Evolutionary conservation across 2,888 invertebrate species (phyloP).

Genomic region (Amorpha juglandis): DNA sequence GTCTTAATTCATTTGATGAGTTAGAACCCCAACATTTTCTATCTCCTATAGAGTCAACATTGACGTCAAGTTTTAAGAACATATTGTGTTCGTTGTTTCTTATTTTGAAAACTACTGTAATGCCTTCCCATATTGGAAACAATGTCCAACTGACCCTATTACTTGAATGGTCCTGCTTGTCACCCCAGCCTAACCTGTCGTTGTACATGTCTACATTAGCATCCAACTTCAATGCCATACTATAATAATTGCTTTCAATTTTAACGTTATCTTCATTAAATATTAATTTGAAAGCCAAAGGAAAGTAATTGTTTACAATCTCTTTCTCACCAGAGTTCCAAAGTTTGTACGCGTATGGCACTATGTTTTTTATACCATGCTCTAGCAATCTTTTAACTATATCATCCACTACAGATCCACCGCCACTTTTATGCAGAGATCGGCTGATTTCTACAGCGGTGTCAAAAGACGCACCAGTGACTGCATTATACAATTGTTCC

Average conservation of each 20-base stretch:
- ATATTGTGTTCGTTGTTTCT: conserved; percentile 41
- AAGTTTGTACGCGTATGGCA: conserved; percentile 46
- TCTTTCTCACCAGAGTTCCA: conserved; percentile 40
- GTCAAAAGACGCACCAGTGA: neutral
- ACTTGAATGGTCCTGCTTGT: conserved; percentile 39
- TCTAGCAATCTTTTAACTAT: conserved; percentile 42
- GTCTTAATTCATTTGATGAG: conserved; percentile 34
- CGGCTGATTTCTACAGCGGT: neutral
- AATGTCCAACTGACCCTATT: conserved; percentile 47
- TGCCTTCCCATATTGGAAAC: conserved; percentile 41
- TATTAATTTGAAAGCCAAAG: conserved; percentile 41
- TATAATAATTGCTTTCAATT: conserved; percentile 42
- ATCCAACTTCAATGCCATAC: conserved; percentile 45
- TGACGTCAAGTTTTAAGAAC: conserved; percentile 46
- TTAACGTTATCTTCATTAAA: conserved; percentile 41
- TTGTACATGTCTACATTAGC: conserved; percentile 30
- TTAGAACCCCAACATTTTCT: conserved; percentile 44
- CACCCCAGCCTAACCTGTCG: conserved; percentile 45
- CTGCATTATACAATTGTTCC: neutral
- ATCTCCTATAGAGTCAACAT: conserved; percentile 38
- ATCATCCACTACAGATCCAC: conserved; percentile 34
- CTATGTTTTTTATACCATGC: conserved; percentile 34
- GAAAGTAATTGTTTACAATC: conserved; percentile 44
- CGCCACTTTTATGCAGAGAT: conserved; percentile 30
- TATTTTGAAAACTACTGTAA: conserved; percentile 46